Evolutionary conservation across 1,140 invertebrate genomes (phyloP), one percentile per base, ranked within the genome.

Genomic region (Diorhabda carinulata): DNA sequence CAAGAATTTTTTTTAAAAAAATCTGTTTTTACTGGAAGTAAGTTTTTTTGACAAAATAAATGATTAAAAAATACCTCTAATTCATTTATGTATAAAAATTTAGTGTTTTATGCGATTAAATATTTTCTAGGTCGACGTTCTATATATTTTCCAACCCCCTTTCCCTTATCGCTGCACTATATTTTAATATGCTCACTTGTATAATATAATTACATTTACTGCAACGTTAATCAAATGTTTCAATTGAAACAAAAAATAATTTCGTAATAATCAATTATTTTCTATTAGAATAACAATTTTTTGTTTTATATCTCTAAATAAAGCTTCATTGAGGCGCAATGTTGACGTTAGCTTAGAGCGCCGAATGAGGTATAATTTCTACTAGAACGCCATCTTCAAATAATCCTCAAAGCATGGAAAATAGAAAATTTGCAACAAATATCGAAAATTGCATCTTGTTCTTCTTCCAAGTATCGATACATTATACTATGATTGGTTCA

Each of bases 201-300:
- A 61, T 41, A 52, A 61, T 61, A n/a, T 61, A 61, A 61, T 61
- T 43, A 43, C 59, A 61, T 9, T 61, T 61, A 43, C 59, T 61
- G 42, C 25, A 41, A 61, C 25, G 41, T 9, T 41, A 41, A 61
- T 61, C 25, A 41, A 61, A 61, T 9, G 25, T 41, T 41, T 61
- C 42, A 25, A 52, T 52, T 52, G 3, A 8, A 52, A 8, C 47
- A 52, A 52, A 52, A 52, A 52, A 52, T n/a, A 8, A 52, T 8
- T 8, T 8, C 47, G 6, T 52, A n/a, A 52, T 52, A 52, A 52
- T n/a, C 47, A n/a, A 57, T 57, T 57, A 57, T n/a, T 57, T 3
- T 57, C 25, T 57, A 57, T n/a, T 57, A n/a, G 25, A 41, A 41
- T 9, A 61, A 41, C 59, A 61, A 43, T 41, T 61, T 25, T 25